phyloP scores from a whole-genome alignment of 2,888 invertebrate species.

The Embidobia sp. region DNA sequence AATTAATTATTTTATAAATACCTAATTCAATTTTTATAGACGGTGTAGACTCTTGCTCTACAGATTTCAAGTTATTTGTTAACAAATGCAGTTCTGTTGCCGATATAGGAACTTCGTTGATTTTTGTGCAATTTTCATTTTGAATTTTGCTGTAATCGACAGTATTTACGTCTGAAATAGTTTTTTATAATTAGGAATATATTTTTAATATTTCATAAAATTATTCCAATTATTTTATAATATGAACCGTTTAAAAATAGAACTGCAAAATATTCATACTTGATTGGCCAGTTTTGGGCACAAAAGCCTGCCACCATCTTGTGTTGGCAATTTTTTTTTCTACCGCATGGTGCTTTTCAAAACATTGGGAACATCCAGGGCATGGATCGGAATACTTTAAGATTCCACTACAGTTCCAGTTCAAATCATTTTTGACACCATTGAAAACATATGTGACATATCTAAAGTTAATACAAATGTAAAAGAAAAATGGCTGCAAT shows the following conservation, averaged over 20 bases:
- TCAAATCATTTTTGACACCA: conserved; percentile 85
- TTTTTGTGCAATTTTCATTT: conserved; percentile 84
- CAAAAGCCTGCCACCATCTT: conserved; percentile 82
- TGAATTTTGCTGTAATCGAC: conserved; percentile 82
- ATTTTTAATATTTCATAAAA: not conserved
- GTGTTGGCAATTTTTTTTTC: conserved; percentile 62
- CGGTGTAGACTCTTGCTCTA: conserved; percentile 78
- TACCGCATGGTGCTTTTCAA: conserved; percentile 79
- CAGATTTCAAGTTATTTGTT: conserved; percentile 82
- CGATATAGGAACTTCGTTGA: conserved; percentile 84
- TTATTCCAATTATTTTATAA: not conserved
- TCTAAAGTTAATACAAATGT: conserved; percentile 73
- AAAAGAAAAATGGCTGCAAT: no score
- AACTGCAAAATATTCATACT: conserved; percentile 4
- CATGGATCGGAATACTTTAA: conserved; percentile 92
- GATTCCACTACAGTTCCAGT: conserved; percentile 87
- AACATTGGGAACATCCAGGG: conserved; percentile 90
- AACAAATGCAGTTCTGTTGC: conserved; percentile 85
- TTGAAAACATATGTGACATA: conserved; percentile 90
- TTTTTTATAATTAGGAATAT: not conserved
- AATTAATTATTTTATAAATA: conserved; percentile 31
- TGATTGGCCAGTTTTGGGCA: conserved; percentile 74
- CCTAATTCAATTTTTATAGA: conserved; percentile 85
- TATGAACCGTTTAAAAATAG: no score
- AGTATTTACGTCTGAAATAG: conserved; percentile 55